Percentiles rank a stretch among this genome's conserved stretches.
phyloP scores from a whole-genome alignment of 2,797 vertebrate species.

The Cyprinodon diabolis region DNA sequence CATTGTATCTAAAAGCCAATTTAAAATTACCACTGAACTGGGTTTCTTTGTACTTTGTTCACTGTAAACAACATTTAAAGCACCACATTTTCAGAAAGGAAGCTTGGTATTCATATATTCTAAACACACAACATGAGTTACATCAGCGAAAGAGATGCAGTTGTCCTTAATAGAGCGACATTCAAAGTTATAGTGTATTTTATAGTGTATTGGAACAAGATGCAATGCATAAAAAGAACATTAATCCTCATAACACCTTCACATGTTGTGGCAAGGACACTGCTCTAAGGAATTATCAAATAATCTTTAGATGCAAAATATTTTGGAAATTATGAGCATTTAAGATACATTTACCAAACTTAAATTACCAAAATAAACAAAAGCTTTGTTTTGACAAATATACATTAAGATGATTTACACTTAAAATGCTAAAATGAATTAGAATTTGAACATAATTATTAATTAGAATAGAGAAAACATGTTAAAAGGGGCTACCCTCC shows the following conservation, averaged over 20 bases:
- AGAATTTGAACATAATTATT: slow-evolving; percentile 11
- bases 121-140: background rate
- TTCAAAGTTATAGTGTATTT: too few species aligned
- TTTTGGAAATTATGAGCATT: background rate
- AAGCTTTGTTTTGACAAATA: background rate
- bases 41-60: background rate
- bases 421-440: too few species aligned
- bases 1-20: background rate
- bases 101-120: background rate
- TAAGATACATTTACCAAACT: too few species aligned
- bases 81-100: background rate
- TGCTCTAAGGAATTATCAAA: background rate
- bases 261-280: background rate
- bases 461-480: slow-evolving; percentile 5
- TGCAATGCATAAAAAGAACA: background rate
- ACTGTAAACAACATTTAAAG: background rate
- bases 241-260: background rate
- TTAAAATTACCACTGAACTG: background rate
- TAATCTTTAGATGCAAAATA: background rate
- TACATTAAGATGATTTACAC: background rate
- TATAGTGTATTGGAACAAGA: background rate
- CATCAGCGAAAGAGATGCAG: background rate
- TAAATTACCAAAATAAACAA: background rate
- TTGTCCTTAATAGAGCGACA: background rate
- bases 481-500: background rate